phyloP scores from a whole-genome alignment of 2,888 invertebrate species.

The Drosophila diplacantha region DNA sequence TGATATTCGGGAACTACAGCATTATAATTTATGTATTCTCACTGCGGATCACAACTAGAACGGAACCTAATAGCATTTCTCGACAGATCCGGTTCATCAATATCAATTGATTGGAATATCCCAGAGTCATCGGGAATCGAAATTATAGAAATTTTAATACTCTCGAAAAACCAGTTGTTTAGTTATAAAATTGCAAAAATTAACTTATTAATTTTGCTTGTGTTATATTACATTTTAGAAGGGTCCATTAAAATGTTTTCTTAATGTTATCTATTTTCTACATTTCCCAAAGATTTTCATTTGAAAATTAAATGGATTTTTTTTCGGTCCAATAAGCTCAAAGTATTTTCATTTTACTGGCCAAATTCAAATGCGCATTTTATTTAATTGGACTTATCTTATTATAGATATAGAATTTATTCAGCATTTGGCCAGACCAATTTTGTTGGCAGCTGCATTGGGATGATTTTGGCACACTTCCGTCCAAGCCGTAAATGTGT shows the following conservation, averaged over 20 bases:
- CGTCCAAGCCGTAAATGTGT: slow-evolving; percentile 4
- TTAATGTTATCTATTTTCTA: not conserved
- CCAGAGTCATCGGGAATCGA: not conserved
- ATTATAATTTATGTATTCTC: slow-evolving; percentile 9
- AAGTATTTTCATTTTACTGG: slow-evolving; percentile 8
- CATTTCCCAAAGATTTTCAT: not conserved
- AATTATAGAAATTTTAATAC: slow-evolving; percentile 1
- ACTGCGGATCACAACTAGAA: slow-evolving; percentile 1
- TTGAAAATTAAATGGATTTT: not conserved
- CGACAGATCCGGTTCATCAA: slow-evolving; percentile 8
- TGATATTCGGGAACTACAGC: slow-evolving; percentile 8
- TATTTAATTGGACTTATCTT: slow-evolving; percentile 26
- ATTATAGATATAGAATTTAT: slow-evolving; percentile 18
- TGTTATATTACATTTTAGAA: not conserved
- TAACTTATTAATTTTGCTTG: not conserved
- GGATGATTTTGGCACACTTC: slow-evolving; percentile 19
- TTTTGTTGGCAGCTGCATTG: slow-evolving; percentile 34
- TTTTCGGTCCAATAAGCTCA: not conserved
- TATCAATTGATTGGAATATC: not conserved
- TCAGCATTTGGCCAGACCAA: slow-evolving; percentile 12
- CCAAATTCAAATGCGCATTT: slow-evolving; percentile 48
- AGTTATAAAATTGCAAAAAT: not conserved
- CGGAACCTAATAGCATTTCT: not conserved
- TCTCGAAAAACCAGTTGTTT: not conserved
- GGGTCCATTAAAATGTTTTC: not conserved